Conservation (phyloP, 2,797 vertebrate species). For the Parauchenoglanis ngamensis region DNA sequence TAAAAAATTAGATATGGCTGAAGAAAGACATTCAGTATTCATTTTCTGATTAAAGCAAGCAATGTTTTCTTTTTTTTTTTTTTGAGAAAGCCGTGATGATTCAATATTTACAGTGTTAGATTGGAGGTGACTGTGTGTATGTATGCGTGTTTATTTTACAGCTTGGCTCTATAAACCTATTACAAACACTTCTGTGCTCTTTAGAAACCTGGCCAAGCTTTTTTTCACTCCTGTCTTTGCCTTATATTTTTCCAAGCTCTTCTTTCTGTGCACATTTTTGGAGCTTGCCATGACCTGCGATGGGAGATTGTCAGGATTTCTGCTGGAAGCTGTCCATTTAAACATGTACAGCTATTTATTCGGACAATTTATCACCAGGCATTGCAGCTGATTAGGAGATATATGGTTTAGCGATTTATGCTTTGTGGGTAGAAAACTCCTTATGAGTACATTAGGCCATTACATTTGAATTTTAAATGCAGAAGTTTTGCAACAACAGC, state of each 20-base stretch:
- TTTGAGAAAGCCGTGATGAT: slow-evolving; percentile 14
- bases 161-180: slow-evolving; percentile 61
- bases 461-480: slow-evolving; percentile 20
- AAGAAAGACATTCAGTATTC: neutral
- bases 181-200: slow-evolving; percentile 63
- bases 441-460: slow-evolving; percentile 22
- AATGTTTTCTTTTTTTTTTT: neutral
- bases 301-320: neutral
- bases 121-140: slow-evolving; percentile 23
- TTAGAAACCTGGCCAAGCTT: slow-evolving; percentile 54
- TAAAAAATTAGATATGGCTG: too few relatives aligned
- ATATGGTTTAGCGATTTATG: neutral
- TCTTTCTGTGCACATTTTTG: neutral
- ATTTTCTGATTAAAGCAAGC: neutral
- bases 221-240: neutral
- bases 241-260: neutral
- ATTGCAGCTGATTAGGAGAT: neutral
- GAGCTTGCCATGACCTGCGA: neutral
- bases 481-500: slow-evolving; percentile 14
- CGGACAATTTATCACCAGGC: neutral
- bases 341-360: neutral
- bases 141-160: slow-evolving; percentile 10
- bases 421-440: neutral
- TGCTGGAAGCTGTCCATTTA: neutral
- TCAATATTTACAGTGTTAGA: neutral